Evolutionary conservation across 2,113 vertebrate species (phyloP).

Genomic region (Brienomyrus longianalis): DNA sequence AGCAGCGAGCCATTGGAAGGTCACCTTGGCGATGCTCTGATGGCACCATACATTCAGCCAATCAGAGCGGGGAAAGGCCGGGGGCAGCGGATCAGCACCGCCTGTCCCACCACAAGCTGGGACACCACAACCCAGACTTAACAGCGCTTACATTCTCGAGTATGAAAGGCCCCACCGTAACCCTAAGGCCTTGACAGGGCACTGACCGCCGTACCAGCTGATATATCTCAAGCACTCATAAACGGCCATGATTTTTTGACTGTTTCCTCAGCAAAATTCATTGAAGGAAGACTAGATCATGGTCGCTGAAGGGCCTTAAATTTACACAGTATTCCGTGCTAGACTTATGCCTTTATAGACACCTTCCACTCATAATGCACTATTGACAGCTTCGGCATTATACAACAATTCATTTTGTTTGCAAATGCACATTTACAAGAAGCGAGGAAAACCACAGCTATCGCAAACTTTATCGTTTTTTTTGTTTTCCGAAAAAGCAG

Average conservation of each 20-base stretch:
- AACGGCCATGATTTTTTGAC: not conserved
- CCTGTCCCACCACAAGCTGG: not conserved
- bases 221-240: not conserved
- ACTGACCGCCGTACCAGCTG: not conserved
- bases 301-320: not conserved
- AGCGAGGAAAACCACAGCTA: not conserved
- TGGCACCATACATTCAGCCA: not conserved
- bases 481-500: not conserved
- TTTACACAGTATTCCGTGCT: not conserved
- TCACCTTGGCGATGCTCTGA: not conserved
- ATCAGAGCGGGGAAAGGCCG: not conserved
- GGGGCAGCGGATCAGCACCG: not conserved
- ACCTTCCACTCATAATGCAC: not conserved
- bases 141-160: not conserved
- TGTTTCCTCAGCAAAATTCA: not conserved
- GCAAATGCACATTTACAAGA: not conserved
- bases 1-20: not conserved
- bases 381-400: not conserved
- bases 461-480: not conserved
- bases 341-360: not conserved
- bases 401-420: not conserved
- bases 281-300: conserved; percentile 7
- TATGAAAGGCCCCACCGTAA: not conserved
- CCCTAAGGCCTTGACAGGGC: not conserved
- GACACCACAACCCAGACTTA: not conserved